Conservation (phyloP, 2,797 vertebrate genomes). For the Selene dorsalis region DNA sequence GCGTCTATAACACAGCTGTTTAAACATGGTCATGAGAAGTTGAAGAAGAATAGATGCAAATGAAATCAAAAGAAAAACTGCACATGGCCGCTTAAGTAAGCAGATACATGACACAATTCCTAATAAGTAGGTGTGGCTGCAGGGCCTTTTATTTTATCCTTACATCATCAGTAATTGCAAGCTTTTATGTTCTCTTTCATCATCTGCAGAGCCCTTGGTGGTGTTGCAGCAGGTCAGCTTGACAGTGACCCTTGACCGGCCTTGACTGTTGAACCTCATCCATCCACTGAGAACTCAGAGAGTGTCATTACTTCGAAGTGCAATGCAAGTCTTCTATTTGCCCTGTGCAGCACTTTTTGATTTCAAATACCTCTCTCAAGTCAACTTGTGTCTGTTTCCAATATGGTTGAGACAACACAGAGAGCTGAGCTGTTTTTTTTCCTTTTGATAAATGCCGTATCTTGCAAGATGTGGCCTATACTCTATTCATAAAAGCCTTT, state of each 20-base stretch:
- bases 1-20: slow-evolving; percentile 39
- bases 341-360: not conserved
- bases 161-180: slow-evolving; percentile 9
- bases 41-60: slow-evolving; percentile 12
- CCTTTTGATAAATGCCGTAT: slow-evolving; percentile 7
- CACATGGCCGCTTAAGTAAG: not conserved
- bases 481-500: slow-evolving; percentile 30
- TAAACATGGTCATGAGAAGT: slow-evolving; percentile 20
- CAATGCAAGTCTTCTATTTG: not conserved
- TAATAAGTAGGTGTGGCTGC: not conserved
- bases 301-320: not conserved
- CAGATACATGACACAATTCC: slow-evolving; percentile 4
- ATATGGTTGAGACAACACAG: not conserved
- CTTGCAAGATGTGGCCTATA: slow-evolving; percentile 12
- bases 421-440: not conserved
- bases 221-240: slow-evolving; percentile 10
- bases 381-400: not conserved
- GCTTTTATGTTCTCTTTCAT: slow-evolving; percentile 25
- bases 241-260: slow-evolving; percentile 14
- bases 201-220: not conserved
- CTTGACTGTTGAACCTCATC: slow-evolving; percentile 10
- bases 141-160: slow-evolving; percentile 6
- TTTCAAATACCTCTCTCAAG: not conserved
- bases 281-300: slow-evolving; percentile 1
- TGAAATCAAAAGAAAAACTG: slow-evolving; percentile 11